Evolutionary conservation across 2,888 invertebrate genomes (phyloP), one percentile per base, ranked within the genome.

Genomic region (Cephus sareptanus): DNA sequence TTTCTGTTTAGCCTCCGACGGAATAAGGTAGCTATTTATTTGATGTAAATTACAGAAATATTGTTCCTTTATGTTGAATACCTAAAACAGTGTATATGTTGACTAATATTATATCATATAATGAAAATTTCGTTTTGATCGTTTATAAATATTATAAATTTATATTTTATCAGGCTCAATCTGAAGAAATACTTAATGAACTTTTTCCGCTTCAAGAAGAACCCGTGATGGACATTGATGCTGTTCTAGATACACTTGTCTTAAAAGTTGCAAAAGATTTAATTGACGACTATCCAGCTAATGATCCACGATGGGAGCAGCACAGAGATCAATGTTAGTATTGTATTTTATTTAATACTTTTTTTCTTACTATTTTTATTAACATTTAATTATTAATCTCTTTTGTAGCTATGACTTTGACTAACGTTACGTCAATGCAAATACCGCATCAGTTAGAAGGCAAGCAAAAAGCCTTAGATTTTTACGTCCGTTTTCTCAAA

Each of bases 251-350:
- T 87, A 93, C 93, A 81, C 92, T 94, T 75, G 94, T 96, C n/a
- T 90, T 95, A 23, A 92, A 93, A 76, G 94, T 97, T 35, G 96
- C 96, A 79, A 93, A 94, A 80, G 96, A 97, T 89, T 93, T 98
- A 85, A 94, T 98, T 77, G 96, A 98, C 90, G 98, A 98, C 92
- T 94, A 95, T 83, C 98, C 98, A 1, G 95, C 96, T 0, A 95
- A 96, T 23, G 98, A 98, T 93, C 98, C 98, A 0, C 92, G 96
- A 76, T 96, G 96, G 96, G 92, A 93, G 1, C 93, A 94, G 84
- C 91, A 90, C 68, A 89, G 90, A 82, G 89, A 90, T 78, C 83
- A 89, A 15, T 87, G 91, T 91, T 85, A 85, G 83, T 83, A 35
- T 73, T 76, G 15, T n/a, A 56, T 1, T 56, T 56, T 23, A 56